Base-by-base conservation (phyloP, 2,888 invertebrate genomes). In the Sinopyrophorus schimmeli region DNA sequence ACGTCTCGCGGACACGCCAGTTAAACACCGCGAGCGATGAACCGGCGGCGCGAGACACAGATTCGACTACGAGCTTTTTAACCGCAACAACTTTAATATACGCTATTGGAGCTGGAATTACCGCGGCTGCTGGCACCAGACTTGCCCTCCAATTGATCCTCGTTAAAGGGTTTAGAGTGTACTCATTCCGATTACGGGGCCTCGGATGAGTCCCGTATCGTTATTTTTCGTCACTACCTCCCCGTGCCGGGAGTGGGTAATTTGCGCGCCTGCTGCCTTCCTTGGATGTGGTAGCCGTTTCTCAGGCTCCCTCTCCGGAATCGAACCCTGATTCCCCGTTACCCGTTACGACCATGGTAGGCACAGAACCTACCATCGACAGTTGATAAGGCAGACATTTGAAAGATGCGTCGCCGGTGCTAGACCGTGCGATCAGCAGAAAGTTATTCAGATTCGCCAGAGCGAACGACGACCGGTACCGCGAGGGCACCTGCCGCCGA, bases 241-340 rank as follows among this genome's bases (percentile, higher is more conserved):
- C 74, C 74, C 73, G 76, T 75, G 72, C 72, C 73, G 73, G 75
- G 76, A 80, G n/a, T 79, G 78, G 80, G 77, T 79, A 80, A 80
- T 80, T 81, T 80, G 77, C 80, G 80, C 80, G 80, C 80, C 80
- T 81, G 81, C 82, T 83, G 82, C 81, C 80, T 80, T 82, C 82
- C 81, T 82, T 81, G 77, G 81, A 81, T 79, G 80, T 81, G 80
- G 79, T 80, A 80, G 80, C 81, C 79, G 78, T 81, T 80, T n/a
- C n/a, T 80, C 80, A 81, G 79, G 81, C 80, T 81, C 79, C 79
- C n/a, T n/a, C n/a, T 81, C 80, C 81, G 80, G 81, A 82, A 81
- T 81, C 80, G 80, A 83, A 83, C 82, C 82, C 82, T 82, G 77
- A 83, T 83, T 82, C 82, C 78, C 82, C 81, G 82, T 83, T 80